Evolutionary conservation across 2,797 vertebrate species (phyloP), one percentile per base, ranked within the genome.

Genomic region (Oreochromis mossambicus): DNA sequence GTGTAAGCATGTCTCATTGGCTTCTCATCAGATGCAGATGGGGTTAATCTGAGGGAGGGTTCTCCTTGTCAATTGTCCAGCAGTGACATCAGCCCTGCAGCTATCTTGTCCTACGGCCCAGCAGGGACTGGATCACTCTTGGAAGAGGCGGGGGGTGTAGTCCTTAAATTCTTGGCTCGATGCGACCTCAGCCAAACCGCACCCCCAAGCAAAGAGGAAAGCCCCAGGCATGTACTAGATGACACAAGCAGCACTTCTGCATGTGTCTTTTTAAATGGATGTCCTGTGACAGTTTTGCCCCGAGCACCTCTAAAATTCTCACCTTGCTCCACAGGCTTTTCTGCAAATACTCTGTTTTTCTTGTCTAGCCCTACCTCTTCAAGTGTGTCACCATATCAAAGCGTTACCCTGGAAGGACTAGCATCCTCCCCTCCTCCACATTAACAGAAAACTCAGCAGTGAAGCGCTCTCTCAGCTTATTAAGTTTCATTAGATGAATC

Each of bases 41-140:
- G 84, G 82, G 55, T 87, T 89, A 86, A 90, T 84, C 66, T 79
- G 86, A 91, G 93, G 91, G 92, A 92, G 92, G 92, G 90, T 92
- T 94, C 87, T 89, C 91, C 87, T 87, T 91, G 92, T 91, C 90
- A 80, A 81, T 76, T 75, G 38, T 91, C 94, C 94, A 94, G 87
- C 79, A 8, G 79, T 96, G 95, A 96, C 92, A 92, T 95, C 91
- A 94, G 88, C 89, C 86, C 83, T 21, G 32, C 66, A 89, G 90
- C 88, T 91, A 80, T 92, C 86, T 91, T 83, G 84, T 91, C 89
- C 50, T 88, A 13, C 1, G 0, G 87, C 86, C 79, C 79, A 79
- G 83, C 48, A 81, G 90, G 85, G 89, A 90, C 86, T 81, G 87
- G 77, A 80, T 50, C 15, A n/a, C 13, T 29, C 43, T 24, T 81